Conservation (phyloP, 1,140 invertebrate genomes). For the Grapholita molesta region DNA sequence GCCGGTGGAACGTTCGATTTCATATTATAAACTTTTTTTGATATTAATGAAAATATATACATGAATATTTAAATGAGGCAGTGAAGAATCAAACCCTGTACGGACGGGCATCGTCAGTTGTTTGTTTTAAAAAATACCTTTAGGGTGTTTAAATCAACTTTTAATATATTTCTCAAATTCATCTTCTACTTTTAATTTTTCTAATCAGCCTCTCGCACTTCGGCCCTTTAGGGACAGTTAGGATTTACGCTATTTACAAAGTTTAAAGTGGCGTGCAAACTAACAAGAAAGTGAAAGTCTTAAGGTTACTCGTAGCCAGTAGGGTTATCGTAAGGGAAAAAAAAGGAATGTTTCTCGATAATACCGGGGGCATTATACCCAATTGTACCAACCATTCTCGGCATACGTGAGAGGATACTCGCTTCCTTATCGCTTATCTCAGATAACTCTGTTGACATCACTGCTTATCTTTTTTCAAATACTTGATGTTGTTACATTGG, state of each 20-base stretch:
- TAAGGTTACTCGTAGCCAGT: no score
- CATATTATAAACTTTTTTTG: background rate
- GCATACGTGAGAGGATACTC: slow-evolving; percentile 21
- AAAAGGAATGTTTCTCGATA: background rate
- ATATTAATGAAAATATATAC: background rate
- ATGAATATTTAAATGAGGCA: background rate
- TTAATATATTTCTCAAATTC: background rate
- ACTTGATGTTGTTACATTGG: background rate
- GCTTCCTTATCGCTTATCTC: slow-evolving; percentile 41
- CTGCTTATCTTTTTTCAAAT: background rate
- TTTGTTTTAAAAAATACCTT: background rate
- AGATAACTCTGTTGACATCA: slow-evolving; percentile 32
- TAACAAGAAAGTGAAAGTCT: no score
- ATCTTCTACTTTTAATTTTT: no score
- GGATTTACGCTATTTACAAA: background rate
- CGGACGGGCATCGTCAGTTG: background rate
- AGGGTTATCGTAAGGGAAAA: no score
- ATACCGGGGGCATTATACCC: background rate
- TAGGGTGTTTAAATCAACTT: background rate
- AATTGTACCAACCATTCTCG: background rate
- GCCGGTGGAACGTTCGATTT: background rate
- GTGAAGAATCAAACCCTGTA: background rate
- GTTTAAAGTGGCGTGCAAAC: background rate
- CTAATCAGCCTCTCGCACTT: background rate
- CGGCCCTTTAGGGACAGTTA: background rate